Base-by-base conservation (phyloP, 2,888 invertebrate genomes). In the Nomada flava region DNA sequence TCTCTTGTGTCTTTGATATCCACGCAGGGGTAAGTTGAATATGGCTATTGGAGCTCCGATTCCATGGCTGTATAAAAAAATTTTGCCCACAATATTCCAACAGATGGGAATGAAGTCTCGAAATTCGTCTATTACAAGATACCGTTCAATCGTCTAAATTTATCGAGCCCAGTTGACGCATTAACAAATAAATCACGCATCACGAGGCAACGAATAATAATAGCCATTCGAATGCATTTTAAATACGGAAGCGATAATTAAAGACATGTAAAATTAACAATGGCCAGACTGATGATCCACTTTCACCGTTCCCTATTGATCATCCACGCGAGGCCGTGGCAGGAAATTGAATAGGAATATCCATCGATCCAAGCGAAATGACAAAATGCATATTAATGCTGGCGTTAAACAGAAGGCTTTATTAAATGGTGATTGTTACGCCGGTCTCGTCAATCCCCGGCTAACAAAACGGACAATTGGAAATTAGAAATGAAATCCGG, bases 381-480 rank as follows among this genome's bases (percentile, higher is more conserved):
- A 71, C 70, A 55, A 80, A 84, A 74, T 78, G 76, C 76, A 72
- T 69, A 75, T 73, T 76, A 79, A 74, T 73, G 70, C 63, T 18
- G 73, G 47, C 73, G 60, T 78, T 79, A 78, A 82, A 77, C 67
- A 77, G 76, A 75, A 70, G 55, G 75, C 76, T 74, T 76, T 74
- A 85, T 82, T 77, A 85, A 85, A 83, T 74, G 76, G 65, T n/a
- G 29, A 77, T 85, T 76, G 83, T 79, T 85, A 77, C 64, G 62
- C 55, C 18, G 42, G 52, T 47, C 67, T 15, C 76, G 65, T 76
- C 73, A 53, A 50, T 65, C 62, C 52, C 36, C 76, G 18, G 50
- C 55, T 53, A 55, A 11, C 63, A 74, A 76, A 76, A 77, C 63
- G 72, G 68, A 67, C 76, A 79, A 82, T 82, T 76, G 72, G 53